A percentile compares a stretch with the other conserved stretches of the same genome.
These are phyloP conservation scores for Pteronotus mesoamericanus DNA, from an alignment of 2,797 vertebrate genomes.

Conservation along the genomic window DNA sequence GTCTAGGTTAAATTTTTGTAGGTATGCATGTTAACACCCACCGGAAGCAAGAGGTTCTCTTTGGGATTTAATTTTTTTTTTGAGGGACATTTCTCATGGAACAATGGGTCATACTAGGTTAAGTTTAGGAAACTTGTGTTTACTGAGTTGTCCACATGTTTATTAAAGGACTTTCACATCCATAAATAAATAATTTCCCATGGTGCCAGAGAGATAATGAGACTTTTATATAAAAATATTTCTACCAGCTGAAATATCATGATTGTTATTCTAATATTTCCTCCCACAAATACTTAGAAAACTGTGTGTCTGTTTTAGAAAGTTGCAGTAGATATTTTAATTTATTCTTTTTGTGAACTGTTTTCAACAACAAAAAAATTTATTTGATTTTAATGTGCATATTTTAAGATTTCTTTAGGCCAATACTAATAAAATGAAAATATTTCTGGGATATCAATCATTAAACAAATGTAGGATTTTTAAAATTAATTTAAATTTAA, in stretches of 20 bases:
- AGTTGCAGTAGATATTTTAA: not conserved
- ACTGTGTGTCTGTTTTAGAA: constrained; percentile 53
- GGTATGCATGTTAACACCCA: not conserved
- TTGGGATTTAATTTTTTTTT: constrained; percentile 47
- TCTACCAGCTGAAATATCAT: constrained; percentile 74
- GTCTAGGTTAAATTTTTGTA: not conserved
- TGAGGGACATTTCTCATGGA: constrained; percentile 66
- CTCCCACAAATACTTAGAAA: constrained; percentile 25
- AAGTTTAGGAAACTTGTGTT: constrained; percentile 74
- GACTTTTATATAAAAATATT: constrained; percentile 75
- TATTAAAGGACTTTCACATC: constrained; percentile 76
- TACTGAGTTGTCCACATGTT: constrained; percentile 69
- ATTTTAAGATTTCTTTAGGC: not conserved
- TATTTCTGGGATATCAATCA: not conserved
- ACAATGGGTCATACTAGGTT: constrained; percentile 70
- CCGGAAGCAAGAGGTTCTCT: not conserved
- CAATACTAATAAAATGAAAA: not conserved
- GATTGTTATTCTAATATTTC: constrained; percentile 58
- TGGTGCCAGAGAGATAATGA: constrained; percentile 77
- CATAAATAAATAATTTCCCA: constrained; percentile 72
- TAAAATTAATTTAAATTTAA: not conserved
- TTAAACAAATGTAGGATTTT: not conserved
- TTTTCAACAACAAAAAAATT: not conserved
- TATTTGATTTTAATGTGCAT: not conserved
- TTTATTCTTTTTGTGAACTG: constrained; percentile 39